These are phyloP conservation scores for Schizopygopsis malacanthus DNA, from an alignment of 2,797 vertebrate species.

Conservation along the genomic window DNA sequence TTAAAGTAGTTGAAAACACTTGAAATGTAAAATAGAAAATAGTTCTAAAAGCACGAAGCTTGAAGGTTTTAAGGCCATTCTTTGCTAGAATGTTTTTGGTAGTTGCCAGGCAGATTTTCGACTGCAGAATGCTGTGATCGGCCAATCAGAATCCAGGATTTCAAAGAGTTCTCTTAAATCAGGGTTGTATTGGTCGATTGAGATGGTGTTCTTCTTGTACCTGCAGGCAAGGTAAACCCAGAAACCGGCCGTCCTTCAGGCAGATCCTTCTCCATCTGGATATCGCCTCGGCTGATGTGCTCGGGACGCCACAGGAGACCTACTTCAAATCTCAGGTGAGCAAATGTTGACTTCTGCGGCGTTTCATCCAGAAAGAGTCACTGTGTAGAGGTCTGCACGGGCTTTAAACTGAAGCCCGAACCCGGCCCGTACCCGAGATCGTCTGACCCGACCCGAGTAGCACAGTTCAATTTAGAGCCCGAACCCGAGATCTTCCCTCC, in stretches of 20 bases:
- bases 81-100: neutral
- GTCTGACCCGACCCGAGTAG: too few species aligned
- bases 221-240: constrained; percentile 95
- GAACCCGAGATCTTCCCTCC: too few species aligned
- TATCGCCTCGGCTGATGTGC: constrained; percentile 93
- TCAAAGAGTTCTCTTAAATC: neutral
- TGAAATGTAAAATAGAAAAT: neutral
- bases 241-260: constrained; percentile 95
- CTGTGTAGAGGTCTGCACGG: too few species aligned
- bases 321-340: constrained; percentile 98
- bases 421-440: too few species aligned
- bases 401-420: too few species aligned
- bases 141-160: neutral
- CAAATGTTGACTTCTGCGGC: neutral
- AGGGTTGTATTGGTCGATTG: neutral
- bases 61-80: neutral
- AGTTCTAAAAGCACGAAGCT: too few species aligned
- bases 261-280: constrained; percentile 98
- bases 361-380: neutral
- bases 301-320: constrained; percentile 97
- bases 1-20: neutral
- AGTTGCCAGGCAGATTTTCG: neutral
- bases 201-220: neutral
- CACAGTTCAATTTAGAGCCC: too few species aligned
- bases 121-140: neutral